Percentiles rank a stretch among this genome's conserved stretches.
Evolutionary conservation across 2,113 vertebrate genomes (phyloP).

Genomic region (Tragelaphus scriptus): DNA sequence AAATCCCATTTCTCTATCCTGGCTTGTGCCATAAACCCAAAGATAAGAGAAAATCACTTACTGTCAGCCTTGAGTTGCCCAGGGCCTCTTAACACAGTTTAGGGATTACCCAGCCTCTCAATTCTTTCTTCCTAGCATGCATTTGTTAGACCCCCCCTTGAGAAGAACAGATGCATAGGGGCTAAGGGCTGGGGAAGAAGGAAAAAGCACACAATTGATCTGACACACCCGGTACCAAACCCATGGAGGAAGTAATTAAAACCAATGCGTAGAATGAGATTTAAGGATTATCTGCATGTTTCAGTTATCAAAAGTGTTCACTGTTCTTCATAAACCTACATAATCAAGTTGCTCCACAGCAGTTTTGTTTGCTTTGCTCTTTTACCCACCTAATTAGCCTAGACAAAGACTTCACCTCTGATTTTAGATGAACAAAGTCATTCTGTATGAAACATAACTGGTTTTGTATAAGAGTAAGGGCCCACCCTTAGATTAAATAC

Average conservation of each 20-base stretch:
- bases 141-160: background rate
- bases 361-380: conserved; percentile 15
- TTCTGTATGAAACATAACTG: conserved; percentile 58
- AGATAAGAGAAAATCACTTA: background rate
- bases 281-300: conserved; percentile 36
- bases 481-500: conserved; percentile 61
- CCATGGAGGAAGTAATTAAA: conserved; percentile 38
- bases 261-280: background rate
- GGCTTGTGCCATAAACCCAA: background rate
- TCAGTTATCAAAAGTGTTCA: conserved; percentile 36
- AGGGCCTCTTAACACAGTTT: background rate
- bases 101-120: background rate
- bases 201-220: background rate
- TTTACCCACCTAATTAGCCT: conserved; percentile 12
- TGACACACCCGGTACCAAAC: background rate
- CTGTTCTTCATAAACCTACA: conserved; percentile 41
- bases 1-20: background rate
- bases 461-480: conserved; percentile 29
- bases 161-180: background rate
- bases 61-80: background rate
- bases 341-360: conserved; percentile 33
- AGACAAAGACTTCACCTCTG: background rate
- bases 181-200: background rate
- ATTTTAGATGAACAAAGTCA: conserved; percentile 54
- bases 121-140: background rate